These are phyloP conservation scores for Nebria ingens DNA, from an alignment of 1,140 invertebrate species.

Conservation along the genomic window DNA sequence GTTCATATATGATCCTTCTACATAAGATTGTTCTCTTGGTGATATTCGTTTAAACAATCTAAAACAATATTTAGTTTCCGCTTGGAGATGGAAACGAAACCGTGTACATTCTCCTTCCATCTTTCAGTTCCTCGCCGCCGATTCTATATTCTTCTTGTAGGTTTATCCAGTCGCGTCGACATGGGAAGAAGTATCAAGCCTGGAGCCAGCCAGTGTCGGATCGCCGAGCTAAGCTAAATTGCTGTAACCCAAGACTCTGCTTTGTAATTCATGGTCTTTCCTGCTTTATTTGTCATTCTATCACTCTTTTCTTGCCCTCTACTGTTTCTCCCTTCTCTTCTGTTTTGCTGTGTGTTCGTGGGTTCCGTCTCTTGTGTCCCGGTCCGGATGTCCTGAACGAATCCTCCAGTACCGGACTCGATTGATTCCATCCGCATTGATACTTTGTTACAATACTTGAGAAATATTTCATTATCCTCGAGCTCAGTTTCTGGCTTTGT, in stretches of 20 bases:
- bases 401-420: not conserved
- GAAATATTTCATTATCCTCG: not conserved
- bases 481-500: too few relatives aligned
- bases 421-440: not conserved
- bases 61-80: not conserved
- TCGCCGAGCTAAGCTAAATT: slow-evolving; percentile 25
- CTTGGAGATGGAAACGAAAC: not conserved
- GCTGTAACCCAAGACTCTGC: slow-evolving; percentile 31
- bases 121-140: not conserved
- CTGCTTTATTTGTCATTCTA: slow-evolving; percentile 33
- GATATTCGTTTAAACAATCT: not conserved
- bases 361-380: not conserved
- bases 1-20: too few relatives aligned
- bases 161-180: not conserved
- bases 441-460: too few relatives aligned
- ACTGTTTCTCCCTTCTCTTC: not conserved
- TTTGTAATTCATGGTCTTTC: slow-evolving; percentile 35
- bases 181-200: not conserved
- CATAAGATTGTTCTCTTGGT: not conserved
- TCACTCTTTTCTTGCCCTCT: not conserved
- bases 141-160: not conserved
- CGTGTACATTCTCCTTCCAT: not conserved
- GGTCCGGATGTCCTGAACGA: not conserved
- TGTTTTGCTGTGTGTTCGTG: not conserved
- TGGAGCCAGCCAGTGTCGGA: not conserved